phyloP scores from a whole-genome alignment of 2,113 vertebrate species.

The Barbus barbus region DNA sequence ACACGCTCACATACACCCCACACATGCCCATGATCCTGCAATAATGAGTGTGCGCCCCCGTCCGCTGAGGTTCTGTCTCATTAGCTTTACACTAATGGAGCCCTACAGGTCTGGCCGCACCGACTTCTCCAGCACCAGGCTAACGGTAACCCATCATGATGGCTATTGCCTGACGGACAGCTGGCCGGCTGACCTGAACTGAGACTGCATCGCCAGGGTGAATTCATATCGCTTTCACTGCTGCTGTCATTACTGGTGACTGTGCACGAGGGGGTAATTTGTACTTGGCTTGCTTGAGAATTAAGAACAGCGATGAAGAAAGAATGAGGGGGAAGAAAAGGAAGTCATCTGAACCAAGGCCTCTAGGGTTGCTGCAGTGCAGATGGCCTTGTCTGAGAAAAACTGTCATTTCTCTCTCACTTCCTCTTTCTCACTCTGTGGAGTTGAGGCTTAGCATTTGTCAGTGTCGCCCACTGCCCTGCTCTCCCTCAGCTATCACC shows the following conservation, averaged over 20 bases:
- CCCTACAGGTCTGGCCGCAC: background rate
- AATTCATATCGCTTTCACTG: constrained; percentile 39
- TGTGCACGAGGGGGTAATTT: constrained; percentile 20
- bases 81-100: constrained; percentile 46
- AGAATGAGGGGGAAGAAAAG: background rate
- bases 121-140: background rate
- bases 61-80: constrained; percentile 38
- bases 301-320: constrained; percentile 29
- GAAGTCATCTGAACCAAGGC: background rate
- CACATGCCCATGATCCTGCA: background rate
- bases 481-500: constrained; percentile 52
- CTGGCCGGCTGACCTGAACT: constrained; percentile 32
- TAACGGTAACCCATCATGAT: constrained; percentile 28
- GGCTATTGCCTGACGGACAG: constrained; percentile 43
- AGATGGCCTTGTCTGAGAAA: constrained; percentile 49
- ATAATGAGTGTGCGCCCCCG: constrained; percentile 43
- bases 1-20: background rate
- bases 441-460: constrained; percentile 49
- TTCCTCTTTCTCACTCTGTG: constrained; percentile 29
- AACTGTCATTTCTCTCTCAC: background rate
- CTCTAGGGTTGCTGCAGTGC: constrained; percentile 48
- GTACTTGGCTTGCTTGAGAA: constrained; percentile 36
- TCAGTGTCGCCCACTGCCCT: constrained; percentile 50
- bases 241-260: constrained; percentile 22
- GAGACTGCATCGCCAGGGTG: constrained; percentile 41